Evolutionary conservation across 1,140 invertebrate genomes (phyloP).

Genomic region (Drosophila ercepeae): DNA sequence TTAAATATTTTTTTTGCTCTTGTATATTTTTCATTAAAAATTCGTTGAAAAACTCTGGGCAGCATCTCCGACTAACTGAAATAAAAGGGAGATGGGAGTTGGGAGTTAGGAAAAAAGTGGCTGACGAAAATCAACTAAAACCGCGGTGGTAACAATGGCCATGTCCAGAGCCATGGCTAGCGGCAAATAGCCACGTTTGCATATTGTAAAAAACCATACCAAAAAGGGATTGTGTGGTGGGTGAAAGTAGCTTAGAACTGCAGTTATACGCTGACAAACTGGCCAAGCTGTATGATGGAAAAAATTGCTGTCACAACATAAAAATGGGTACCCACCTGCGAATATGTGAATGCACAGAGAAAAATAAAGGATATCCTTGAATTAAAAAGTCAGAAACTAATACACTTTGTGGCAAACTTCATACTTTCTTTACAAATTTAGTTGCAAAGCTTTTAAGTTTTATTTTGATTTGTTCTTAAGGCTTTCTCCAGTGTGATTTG

Average conservation of each 20-base stretch:
- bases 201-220: slow-evolving; percentile 52
- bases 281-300: slow-evolving; percentile 62
- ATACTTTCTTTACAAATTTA: not conserved
- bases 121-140: slow-evolving; percentile 47
- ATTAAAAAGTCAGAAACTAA: too few relatives aligned
- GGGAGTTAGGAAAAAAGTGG: slow-evolving; percentile 28
- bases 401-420: not conserved
- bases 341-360: not conserved
- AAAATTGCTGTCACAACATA: slow-evolving; percentile 78
- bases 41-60: slow-evolving; percentile 62
- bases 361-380: not conserved
- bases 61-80: slow-evolving; percentile 20
- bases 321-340: slow-evolving; percentile 40
- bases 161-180: not conserved
- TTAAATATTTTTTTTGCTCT: slow-evolving; percentile 62
- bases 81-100: not conserved
- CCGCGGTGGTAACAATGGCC: slow-evolving; percentile 15
- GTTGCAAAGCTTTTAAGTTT: not conserved
- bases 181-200: slow-evolving; percentile 52
- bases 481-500: slow-evolving; percentile 2
- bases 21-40: slow-evolving; percentile 77
- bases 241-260: slow-evolving; percentile 74
- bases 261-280: slow-evolving; percentile 78
- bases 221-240: slow-evolving; percentile 28
- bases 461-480: too few relatives aligned